Conservation (phyloP, 2,888 invertebrate species). For the Erebia epiphron region DNA sequence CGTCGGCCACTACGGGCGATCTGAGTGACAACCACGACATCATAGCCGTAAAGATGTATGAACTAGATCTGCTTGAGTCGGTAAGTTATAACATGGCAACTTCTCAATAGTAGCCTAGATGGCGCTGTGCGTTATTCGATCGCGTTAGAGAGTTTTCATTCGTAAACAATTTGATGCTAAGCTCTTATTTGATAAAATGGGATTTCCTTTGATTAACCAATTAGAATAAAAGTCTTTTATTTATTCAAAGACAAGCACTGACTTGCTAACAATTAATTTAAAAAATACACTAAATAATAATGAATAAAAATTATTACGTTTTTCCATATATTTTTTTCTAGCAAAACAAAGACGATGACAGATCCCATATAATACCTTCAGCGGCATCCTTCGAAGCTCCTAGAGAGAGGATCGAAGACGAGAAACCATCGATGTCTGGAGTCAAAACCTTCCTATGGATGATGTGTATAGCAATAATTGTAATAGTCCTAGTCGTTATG, state of each 20-base stretch:
- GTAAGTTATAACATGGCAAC: constrained; percentile 49
- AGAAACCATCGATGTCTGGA: constrained; percentile 94
- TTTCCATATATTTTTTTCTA: constrained; percentile 45
- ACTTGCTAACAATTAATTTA: no score
- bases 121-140: no score
- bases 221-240: no score
- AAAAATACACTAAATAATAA: no score
- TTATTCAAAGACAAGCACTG: no score
- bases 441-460: constrained; percentile 95
- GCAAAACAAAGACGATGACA: constrained; percentile 86
- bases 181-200: no score
- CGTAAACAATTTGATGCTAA: no score
- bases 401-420: constrained; percentile 94
- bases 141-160: no score
- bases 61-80: constrained; percentile 90
- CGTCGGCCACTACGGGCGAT: constrained; percentile 98
- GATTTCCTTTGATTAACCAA: no score
- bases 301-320: no score
- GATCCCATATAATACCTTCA: constrained; percentile 93
- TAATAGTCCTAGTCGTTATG: constrained; percentile 92
- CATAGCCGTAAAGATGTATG: constrained; percentile 94
- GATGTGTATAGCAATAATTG: constrained; percentile 90
- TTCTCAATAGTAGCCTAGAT: no score
- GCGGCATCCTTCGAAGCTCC: constrained; percentile 96
- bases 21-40: constrained; percentile 98